Conservation (phyloP, 1,140 invertebrate genomes). For the Ladona fulva region DNA sequence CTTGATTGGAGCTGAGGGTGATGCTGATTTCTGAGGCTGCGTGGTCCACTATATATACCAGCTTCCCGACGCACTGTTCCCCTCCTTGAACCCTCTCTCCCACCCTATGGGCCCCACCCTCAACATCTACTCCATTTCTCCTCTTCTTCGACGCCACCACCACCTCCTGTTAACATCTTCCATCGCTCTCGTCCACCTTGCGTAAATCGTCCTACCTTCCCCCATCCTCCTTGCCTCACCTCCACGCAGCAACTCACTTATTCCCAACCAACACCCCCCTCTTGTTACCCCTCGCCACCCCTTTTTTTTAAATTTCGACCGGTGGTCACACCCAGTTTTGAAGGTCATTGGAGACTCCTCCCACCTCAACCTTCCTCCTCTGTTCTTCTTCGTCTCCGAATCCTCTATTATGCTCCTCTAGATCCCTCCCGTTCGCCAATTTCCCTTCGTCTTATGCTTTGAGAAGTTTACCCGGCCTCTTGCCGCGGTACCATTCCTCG, state of each 20-base stretch:
- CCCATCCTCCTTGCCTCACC: not conserved
- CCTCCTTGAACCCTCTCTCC: not conserved
- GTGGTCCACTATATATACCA: not conserved
- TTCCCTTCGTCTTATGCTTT: not conserved
- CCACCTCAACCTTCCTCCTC: not conserved
- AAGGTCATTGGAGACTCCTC: not conserved
- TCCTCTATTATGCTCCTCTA: not conserved
- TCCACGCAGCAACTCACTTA: not conserved
- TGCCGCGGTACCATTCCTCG: not conserved
- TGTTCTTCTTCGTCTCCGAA: not conserved
- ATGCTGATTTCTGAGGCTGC: not conserved
- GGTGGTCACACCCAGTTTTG: slow-evolving; percentile 2
- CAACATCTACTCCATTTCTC: not conserved
- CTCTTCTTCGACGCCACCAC: not conserved
- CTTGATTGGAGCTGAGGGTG: slow-evolving; percentile 2
- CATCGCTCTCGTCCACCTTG: not conserved
- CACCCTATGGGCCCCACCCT: not conserved
- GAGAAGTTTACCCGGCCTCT: not conserved
- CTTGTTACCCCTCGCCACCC: not conserved
- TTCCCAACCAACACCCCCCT: not conserved
- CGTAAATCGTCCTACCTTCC: not conserved
- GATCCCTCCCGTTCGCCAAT: not conserved
- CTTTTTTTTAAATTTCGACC: not conserved
- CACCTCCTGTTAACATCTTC: not conserved
- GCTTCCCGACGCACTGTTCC: not conserved